Percentiles rank a stretch among this genome's conserved stretches.
phyloP scores from a whole-genome alignment of 2,113 vertebrate genomes.

The Galbula dea region DNA sequence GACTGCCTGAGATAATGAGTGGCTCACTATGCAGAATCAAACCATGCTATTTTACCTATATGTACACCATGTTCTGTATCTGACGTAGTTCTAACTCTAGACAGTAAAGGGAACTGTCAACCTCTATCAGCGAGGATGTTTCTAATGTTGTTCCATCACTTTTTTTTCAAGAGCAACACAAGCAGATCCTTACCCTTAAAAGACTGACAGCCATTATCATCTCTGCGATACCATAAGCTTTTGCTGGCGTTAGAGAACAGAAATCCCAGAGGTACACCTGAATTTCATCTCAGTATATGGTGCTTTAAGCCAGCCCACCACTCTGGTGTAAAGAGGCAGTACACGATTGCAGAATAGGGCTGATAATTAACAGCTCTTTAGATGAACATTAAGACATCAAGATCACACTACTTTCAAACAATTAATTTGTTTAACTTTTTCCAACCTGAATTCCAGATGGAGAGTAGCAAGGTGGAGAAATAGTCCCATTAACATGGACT shows the following conservation, averaged over 20 bases:
- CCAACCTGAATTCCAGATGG: not conserved
- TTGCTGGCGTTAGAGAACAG: slow-evolving; percentile 27
- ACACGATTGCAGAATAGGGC: not conserved
- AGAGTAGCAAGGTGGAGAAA: not conserved
- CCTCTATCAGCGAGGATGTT: not conserved
- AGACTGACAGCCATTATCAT: slow-evolving; percentile 19
- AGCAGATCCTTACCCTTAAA: slow-evolving; percentile 12
- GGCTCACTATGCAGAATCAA: not conserved
- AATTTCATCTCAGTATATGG: not conserved
- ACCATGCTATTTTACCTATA: not conserved
- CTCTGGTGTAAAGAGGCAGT: not conserved
- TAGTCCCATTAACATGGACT: not conserved
- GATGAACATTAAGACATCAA: not conserved
- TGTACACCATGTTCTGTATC: not conserved
- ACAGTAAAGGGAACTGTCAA: not conserved
- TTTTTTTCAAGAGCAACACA: not conserved
- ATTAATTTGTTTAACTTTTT: not conserved
- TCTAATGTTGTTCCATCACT: slow-evolving; percentile 8
- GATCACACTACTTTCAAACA: not conserved
- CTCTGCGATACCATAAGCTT: slow-evolving; percentile 9
- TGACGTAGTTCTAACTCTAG: not conserved
- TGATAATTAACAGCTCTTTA: not conserved
- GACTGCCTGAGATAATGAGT: not conserved
- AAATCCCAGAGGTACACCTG: not conserved
- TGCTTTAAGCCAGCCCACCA: not conserved